A percentile compares a stretch with the other conserved stretches of the same genome.
Evolutionary conservation across 2,113 vertebrate species (phyloP).

Genomic region (Pholis gunnellus): DNA sequence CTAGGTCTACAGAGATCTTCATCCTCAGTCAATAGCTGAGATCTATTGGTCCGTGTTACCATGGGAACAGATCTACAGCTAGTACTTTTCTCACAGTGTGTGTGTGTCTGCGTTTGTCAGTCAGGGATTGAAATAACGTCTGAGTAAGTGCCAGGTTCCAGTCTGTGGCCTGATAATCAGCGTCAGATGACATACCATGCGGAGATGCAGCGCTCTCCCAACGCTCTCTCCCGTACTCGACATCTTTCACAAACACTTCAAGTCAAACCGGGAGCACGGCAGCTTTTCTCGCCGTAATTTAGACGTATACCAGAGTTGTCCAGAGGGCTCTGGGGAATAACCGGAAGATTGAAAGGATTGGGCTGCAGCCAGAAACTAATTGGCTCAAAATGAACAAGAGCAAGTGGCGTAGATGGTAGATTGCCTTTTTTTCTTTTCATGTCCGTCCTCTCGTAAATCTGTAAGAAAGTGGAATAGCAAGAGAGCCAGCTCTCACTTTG

Average conservation of each 20-base stretch:
- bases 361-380: constrained; percentile 10
- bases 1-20: constrained; percentile 73
- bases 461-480: not conserved
- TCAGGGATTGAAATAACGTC: constrained; percentile 68
- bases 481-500: not conserved
- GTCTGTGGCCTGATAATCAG: constrained; percentile 49
- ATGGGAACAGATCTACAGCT: constrained; percentile 83
- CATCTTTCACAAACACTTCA: not conserved
- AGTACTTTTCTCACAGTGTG: constrained; percentile 55
- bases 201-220: constrained; percentile 4
- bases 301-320: not conserved
- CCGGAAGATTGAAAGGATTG: not conserved
- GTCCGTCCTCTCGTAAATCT: not conserved
- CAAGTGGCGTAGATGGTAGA: not conserved
- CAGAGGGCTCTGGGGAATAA: not conserved
- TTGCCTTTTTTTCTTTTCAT: not conserved
- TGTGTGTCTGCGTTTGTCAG: constrained; percentile 57
- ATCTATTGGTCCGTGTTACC: constrained; percentile 79
- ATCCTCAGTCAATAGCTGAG: constrained; percentile 73
- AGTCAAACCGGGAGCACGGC: not conserved
- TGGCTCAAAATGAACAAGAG: constrained; percentile 20
- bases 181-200: constrained; percentile 27
- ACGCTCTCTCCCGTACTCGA: not conserved
- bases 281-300: not conserved
- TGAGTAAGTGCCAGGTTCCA: constrained; percentile 55